Conservation (phyloP, 2,113 vertebrate genomes). For the Cyanoderma ruficeps region DNA sequence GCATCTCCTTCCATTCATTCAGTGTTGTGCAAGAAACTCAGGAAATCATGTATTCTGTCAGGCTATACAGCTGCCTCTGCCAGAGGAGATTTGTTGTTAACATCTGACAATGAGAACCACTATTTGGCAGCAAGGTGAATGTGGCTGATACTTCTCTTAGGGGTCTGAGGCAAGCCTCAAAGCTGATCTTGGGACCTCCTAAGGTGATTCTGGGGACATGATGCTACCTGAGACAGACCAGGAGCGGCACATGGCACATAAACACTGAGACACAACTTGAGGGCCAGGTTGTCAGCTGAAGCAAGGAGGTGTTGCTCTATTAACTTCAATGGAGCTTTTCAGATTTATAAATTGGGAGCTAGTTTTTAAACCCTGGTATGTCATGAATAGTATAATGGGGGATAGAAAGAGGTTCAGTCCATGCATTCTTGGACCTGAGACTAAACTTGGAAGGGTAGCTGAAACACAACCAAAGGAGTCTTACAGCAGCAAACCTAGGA, state of each 20-base stretch:
- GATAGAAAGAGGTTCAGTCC: not conserved
- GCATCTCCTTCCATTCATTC: not conserved
- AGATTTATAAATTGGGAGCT: not conserved
- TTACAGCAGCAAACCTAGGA: not conserved
- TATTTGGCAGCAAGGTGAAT: not conserved
- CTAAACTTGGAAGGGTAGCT: not conserved
- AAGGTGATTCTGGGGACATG: not conserved
- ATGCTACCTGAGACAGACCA: rapidly evolving
- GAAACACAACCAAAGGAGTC: not conserved
- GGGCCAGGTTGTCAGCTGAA: not conserved
- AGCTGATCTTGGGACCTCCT: not conserved
- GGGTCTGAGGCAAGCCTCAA: not conserved
- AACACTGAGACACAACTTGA: not conserved
- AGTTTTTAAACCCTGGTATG: not conserved
- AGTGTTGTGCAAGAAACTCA: not conserved
- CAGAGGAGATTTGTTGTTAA: not conserved
- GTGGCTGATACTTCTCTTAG: not conserved
- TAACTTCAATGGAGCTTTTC: not conserved
- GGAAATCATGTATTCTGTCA: not conserved
- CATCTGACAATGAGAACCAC: not conserved
- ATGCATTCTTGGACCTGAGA: not conserved
- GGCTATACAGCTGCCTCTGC: not conserved
- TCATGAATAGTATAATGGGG: not conserved
- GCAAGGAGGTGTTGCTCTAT: not conserved
- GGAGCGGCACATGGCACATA: not conserved